Conservation (phyloP, 2,797 vertebrate genomes). For the Oryzias dopingdopingensis region DNA sequence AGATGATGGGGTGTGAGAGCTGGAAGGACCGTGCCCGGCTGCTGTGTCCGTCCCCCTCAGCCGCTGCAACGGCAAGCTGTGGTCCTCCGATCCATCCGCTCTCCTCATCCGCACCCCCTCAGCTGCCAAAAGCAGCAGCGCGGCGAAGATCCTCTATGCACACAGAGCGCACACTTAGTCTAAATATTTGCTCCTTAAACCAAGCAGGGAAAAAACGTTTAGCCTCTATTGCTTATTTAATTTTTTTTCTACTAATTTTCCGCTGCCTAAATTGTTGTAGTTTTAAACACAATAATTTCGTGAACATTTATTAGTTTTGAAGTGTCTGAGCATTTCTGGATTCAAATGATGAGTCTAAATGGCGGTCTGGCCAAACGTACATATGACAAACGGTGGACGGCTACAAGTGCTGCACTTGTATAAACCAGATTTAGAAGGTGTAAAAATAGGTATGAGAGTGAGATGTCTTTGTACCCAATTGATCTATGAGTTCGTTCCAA, state of each 20-base stretch:
- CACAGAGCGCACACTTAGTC: background rate
- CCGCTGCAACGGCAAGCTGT: conserved; percentile 70
- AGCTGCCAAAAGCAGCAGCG: conserved; percentile 60
- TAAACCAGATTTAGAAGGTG: no score
- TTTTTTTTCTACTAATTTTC: no score
- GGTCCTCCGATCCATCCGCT: conserved; percentile 52
- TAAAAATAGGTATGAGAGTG: conserved; percentile 22
- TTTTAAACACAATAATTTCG: no score
- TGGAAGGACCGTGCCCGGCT: conserved; percentile 47
- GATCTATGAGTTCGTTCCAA: background rate
- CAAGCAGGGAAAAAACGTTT: no score
- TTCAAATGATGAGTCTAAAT: no score
- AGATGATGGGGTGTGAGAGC: conserved; percentile 31
- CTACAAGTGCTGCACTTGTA: no score
- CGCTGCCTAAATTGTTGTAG: no score
- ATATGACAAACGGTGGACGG: no score
- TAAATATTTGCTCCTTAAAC: background rate
- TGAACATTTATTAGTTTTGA: no score
- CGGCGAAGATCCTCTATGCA: conserved; percentile 41
- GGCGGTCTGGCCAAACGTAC: no score
- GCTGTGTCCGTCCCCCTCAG: conserved; percentile 47
- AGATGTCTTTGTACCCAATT: conserved; percentile 2
- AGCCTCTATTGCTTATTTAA: no score
- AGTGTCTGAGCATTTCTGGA: no score
- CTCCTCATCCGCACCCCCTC: conserved; percentile 55